These are phyloP conservation scores for Tetramorium simillimum DNA, from an alignment of 1,140 invertebrate genomes.

Conservation along the genomic window DNA sequence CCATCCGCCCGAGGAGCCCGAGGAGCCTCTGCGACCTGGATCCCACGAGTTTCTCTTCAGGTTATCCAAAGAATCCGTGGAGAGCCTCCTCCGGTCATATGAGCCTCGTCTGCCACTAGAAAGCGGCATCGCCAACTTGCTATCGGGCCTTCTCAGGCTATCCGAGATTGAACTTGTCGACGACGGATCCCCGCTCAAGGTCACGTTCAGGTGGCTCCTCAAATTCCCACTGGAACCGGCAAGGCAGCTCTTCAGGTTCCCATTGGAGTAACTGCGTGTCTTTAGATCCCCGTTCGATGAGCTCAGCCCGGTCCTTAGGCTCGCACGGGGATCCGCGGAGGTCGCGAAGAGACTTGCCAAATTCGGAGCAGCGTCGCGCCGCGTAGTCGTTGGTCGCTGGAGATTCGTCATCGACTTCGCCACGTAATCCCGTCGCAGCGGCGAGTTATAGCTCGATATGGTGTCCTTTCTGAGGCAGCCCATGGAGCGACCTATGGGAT, in stretches of 20 bases:
- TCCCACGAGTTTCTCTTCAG: slow-evolving; percentile 90
- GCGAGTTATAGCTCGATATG: slow-evolving; percentile 82
- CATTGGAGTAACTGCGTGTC: slow-evolving; percentile 69
- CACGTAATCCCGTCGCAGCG: slow-evolving; percentile 83
- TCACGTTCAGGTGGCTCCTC: slow-evolving; percentile 81
- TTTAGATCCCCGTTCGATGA: slow-evolving; percentile 65
- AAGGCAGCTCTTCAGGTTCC: slow-evolving; percentile 80
- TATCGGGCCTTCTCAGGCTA: slow-evolving; percentile 73
- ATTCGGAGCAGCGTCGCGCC: slow-evolving; percentile 73
- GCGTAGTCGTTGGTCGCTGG: slow-evolving; percentile 72
- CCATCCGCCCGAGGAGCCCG: slow-evolving; percentile 86
- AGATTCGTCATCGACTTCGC: slow-evolving; percentile 83
- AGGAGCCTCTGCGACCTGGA: slow-evolving; percentile 87
- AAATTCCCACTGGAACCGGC: slow-evolving; percentile 80
- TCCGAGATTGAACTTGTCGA: slow-evolving; percentile 79
- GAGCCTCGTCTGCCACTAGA: slow-evolving; percentile 83
- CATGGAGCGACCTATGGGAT: slow-evolving; percentile 80
- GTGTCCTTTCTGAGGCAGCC: slow-evolving; percentile 86
- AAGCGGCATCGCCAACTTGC: slow-evolving; percentile 67
- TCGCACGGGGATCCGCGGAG: slow-evolving; percentile 68
- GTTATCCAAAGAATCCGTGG: slow-evolving; percentile 90
- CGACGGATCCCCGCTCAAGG: slow-evolving; percentile 81
- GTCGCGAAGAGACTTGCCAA: slow-evolving; percentile 74
- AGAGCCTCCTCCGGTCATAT: slow-evolving; percentile 87
- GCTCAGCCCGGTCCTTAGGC: slow-evolving; percentile 43